phyloP scores from a whole-genome alignment of 2,113 vertebrate species.

The Leptocoma aspasia region DNA sequence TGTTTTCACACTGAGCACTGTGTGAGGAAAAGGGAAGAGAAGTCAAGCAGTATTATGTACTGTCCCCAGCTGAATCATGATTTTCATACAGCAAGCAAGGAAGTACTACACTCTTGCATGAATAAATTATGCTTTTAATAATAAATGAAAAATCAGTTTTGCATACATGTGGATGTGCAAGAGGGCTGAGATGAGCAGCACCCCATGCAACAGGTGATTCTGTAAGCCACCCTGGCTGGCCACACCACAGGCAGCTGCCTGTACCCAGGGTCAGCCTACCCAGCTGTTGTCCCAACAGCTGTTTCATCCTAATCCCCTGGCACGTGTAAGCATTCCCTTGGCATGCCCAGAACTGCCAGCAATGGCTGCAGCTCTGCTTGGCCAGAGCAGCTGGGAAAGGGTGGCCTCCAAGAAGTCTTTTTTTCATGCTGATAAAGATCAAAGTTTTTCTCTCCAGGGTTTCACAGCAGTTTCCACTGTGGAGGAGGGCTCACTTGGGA shows the following conservation, averaged over 20 bases:
- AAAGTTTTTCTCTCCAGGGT: background rate
- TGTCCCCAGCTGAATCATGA: background rate
- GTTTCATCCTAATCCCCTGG: conserved; percentile 14
- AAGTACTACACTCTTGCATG: background rate
- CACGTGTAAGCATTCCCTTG: background rate
- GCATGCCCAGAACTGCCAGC: background rate
- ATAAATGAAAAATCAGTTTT: conserved; percentile 6
- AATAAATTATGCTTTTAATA: background rate
- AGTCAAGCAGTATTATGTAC: background rate
- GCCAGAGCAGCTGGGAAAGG: background rate
- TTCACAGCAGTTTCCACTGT: background rate
- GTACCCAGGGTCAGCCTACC: background rate
- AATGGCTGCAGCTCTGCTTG: background rate
- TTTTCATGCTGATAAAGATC: background rate
- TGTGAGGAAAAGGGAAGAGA: background rate
- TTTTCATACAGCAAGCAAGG: background rate
- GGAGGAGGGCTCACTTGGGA: background rate
- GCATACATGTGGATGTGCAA: background rate
- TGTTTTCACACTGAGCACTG: background rate
- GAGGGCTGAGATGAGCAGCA: background rate
- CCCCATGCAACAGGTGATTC: conserved; percentile 42
- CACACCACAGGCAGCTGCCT: conserved; percentile 46
- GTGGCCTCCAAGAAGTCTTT: background rate
- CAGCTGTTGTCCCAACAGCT: conserved; percentile 10
- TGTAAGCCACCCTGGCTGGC: background rate